A percentile compares a stretch with the other conserved stretches of the same genome.
Evolutionary conservation across 2,113 vertebrate genomes (phyloP).

Genomic region (Gobius niger): DNA sequence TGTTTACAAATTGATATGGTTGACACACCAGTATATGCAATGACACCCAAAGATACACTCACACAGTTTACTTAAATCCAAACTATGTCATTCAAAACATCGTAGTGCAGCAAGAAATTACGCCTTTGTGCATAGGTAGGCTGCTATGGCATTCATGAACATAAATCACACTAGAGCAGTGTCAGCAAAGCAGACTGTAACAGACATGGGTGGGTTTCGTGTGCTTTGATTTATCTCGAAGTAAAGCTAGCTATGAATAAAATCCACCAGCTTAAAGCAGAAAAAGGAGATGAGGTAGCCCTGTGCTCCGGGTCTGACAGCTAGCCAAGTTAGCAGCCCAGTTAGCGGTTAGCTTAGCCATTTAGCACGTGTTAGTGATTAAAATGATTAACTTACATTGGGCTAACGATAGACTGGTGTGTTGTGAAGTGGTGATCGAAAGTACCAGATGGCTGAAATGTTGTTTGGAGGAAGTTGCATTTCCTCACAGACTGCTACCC

Average conservation of each 20-base stretch:
- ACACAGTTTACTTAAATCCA: not conserved
- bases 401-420: constrained; percentile 4
- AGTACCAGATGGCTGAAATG: not conserved
- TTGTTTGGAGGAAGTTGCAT: not conserved
- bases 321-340: constrained; percentile 39
- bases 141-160: constrained; percentile 25
- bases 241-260: not conserved
- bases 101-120: constrained; percentile 38
- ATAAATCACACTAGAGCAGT: not conserved
- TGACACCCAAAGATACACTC: not conserved
- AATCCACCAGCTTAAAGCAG: not conserved
- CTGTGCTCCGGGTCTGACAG: constrained; percentile 44
- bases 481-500: not conserved
- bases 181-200: not conserved
- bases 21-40: not conserved
- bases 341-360: constrained; percentile 60
- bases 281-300: constrained; percentile 1
- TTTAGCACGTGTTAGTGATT: constrained; percentile 74
- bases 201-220: no score
- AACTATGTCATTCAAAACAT: not conserved
- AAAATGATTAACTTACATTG: constrained; percentile 50
- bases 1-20: constrained; percentile 8
- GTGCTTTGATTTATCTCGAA: not conserved
- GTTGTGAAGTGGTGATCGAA: not conserved
- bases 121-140: constrained; percentile 18